phyloP scores from a whole-genome alignment of 2,797 vertebrate species.

The Gastrophryne carolinensis region DNA sequence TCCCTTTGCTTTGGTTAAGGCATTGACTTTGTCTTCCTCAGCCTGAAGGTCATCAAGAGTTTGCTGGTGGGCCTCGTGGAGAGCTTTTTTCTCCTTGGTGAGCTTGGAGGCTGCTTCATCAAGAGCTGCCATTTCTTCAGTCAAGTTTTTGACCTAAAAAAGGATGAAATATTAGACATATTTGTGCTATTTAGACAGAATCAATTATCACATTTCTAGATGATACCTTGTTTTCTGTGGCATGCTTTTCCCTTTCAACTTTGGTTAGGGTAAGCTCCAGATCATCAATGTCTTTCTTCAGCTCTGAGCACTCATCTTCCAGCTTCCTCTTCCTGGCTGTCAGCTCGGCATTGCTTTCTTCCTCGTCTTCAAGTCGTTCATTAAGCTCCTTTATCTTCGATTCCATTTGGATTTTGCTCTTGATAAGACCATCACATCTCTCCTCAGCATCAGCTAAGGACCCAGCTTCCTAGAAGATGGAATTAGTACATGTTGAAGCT shows the following conservation, averaged over 20 bases:
- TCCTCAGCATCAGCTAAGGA: conserved; percentile 82
- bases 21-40: conserved; percentile 79
- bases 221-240: conserved; percentile 79
- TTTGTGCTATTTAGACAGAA: background rate
- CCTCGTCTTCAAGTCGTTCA: conserved; percentile 83
- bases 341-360: conserved; percentile 75
- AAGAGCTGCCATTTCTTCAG: conserved; percentile 65
- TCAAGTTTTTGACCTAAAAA: conserved; percentile 67
- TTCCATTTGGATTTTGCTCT: conserved; percentile 82
- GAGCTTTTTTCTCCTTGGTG: conserved; percentile 78
- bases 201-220: rapidly evolving
- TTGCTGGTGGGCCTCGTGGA: conserved; percentile 84
- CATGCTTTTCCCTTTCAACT: conserved; percentile 83
- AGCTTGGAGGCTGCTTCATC: conserved; percentile 73
- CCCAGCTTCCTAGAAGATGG: conserved; percentile 84
- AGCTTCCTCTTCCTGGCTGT: conserved; percentile 78
- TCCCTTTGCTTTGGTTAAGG: conserved; percentile 62
- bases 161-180: background rate
- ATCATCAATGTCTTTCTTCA: conserved; percentile 84
- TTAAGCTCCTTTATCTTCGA: conserved; percentile 80
- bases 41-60: conserved; percentile 81
- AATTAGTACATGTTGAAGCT: too few species aligned
- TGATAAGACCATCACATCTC: conserved; percentile 84
- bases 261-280: conserved; percentile 81
- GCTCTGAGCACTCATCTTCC: conserved; percentile 76